Evolutionary conservation across 2,888 invertebrate species (phyloP), one percentile per base, ranked within the genome.

Genomic region (Leptarthrus brevirostris): DNA sequence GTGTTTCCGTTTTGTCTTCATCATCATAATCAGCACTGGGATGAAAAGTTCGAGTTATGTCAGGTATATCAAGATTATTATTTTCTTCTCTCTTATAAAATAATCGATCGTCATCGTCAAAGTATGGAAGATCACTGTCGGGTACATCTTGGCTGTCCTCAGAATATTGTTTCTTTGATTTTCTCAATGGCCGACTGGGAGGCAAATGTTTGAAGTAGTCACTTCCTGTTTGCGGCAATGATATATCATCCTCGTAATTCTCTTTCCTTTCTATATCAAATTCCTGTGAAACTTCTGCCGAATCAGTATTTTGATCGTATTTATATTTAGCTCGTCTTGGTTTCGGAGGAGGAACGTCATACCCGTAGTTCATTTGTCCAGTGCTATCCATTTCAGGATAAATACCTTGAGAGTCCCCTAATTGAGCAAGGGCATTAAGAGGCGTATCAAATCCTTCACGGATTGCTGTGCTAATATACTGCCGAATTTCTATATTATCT

Each of bases 401-500:
- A 20, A 76, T 74, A 10, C 66, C 56, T 74, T 81, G 78, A 22
- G 78, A 77, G 40, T 81, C 81, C 70, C 89, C 89, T 82, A 92
- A 88, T 71, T 90, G 87, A 26, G 90, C 88, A 69, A 92, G 86
- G 10, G 90, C 88, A 82, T 92, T 93, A 72, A 86, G 87, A 30
- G 83, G 77, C 5, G 90, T 90, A 75, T 88, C 88, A 80, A 94
- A 91, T 26, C 93, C 93, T 84, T 93, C 93, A 78, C 92, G 88
- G 78, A 94, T 92, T 85, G 94, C 93, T 69, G 90, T 89, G 80
- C 91, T 92, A 73, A 94, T 87, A 81, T 92, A 93, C 83, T 90
- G 89, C 75, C 92, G 91, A 74, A 93, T 88, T 83, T 92, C 91
- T 81, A 93, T 92, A 85, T 93, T 91, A 84, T 93, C 93, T 80